Conservation (phyloP, 2,888 invertebrate genomes). For the Salticus scenicus region DNA sequence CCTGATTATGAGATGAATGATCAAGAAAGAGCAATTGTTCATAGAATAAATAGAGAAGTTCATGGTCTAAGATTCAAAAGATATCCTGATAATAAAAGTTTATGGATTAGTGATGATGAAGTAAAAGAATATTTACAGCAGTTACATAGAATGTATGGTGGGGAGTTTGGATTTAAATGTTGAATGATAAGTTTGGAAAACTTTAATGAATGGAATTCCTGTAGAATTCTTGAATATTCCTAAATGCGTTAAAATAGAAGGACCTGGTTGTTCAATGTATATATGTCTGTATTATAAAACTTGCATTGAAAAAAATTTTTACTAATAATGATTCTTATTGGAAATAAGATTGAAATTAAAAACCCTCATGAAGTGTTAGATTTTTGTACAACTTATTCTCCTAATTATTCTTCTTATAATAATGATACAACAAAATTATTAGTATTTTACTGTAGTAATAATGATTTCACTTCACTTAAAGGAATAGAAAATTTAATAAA, state of each 20-base stretch:
- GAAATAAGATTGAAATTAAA: too few species aligned
- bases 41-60: neutral
- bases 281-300: neutral
- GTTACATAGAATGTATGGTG: neutral
- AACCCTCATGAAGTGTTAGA: too few species aligned
- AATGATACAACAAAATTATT: too few species aligned
- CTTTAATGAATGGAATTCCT: neutral
- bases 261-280: slow-evolving; percentile 1
- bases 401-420: too few species aligned
- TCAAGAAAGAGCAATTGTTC: neutral
- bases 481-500: neutral
- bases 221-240: neutral
- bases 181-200: neutral
- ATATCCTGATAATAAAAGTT: neutral
- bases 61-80: slow-evolving; percentile 17
- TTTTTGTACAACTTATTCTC: too few species aligned
- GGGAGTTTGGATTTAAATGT: neutral
- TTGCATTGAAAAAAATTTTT: neutral
- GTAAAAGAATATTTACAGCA: neutral
- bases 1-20: neutral
- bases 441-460: too few species aligned
- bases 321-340: too few species aligned
- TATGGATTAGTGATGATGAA: slow-evolving; percentile 6
- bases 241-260: neutral
- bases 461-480: neutral